These are phyloP conservation scores for Amyelois transitella DNA, from an alignment of 1,140 invertebrate species.

Conservation along the genomic window DNA sequence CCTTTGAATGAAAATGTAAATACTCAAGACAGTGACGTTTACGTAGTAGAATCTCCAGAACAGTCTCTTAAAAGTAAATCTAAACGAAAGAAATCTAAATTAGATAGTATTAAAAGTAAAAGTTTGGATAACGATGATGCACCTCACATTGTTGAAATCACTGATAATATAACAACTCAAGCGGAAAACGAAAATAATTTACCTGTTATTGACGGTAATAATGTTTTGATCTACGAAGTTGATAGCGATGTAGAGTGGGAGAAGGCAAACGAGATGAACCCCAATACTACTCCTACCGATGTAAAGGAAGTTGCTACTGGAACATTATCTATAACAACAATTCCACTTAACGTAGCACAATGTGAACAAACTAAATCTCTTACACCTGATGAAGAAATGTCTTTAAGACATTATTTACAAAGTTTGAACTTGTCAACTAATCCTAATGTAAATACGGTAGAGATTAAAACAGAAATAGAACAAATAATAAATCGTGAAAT, in stretches of 20 bases:
- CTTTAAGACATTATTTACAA: slow-evolving; percentile 75
- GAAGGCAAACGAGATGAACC: slow-evolving; percentile 41
- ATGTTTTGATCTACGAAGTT: slow-evolving; percentile 73
- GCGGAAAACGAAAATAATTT: slow-evolving; percentile 33
- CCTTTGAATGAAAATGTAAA: slow-evolving; percentile 1
- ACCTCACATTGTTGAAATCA: slow-evolving; percentile 72
- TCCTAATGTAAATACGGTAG: slow-evolving; percentile 37
- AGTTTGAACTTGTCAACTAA: slow-evolving; percentile 73
- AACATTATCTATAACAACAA: slow-evolving; percentile 41
- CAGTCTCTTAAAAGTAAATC: slow-evolving; percentile 45
- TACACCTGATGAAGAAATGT: slow-evolving; percentile 62
- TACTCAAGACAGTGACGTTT: slow-evolving; percentile 19
- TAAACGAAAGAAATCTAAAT: slow-evolving; percentile 42
- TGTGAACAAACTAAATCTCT: slow-evolving; percentile 51
- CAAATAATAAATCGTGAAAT: slow-evolving; percentile 60
- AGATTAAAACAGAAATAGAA: slow-evolving; percentile 63
- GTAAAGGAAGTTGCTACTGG: slow-evolving; percentile 34
- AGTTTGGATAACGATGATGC: slow-evolving; percentile 75
- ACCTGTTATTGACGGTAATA: slow-evolving; percentile 43
- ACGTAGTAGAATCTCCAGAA: slow-evolving; percentile 73
- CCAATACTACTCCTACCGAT: slow-evolving; percentile 14
- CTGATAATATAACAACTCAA: slow-evolving; percentile 36
- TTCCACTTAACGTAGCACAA: slow-evolving; percentile 52
- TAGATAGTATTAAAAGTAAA: slow-evolving; percentile 63
- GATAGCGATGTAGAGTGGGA: slow-evolving; percentile 76